A percentile compares a stretch with the other conserved stretches of the same genome.
Conservation (phyloP, 2,113 vertebrate species). For the Irena cyanogastra region DNA sequence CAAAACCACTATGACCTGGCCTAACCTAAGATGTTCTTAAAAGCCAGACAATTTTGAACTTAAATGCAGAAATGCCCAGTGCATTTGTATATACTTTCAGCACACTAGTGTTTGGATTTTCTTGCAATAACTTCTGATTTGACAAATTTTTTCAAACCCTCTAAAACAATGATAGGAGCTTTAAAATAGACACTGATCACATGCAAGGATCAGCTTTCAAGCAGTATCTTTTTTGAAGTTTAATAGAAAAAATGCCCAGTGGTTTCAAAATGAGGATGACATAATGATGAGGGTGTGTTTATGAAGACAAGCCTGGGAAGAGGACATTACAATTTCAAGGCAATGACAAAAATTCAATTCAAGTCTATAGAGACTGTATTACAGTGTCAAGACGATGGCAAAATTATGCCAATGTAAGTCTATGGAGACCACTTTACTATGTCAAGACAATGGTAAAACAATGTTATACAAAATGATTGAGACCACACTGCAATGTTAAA, state of each 20-base stretch:
- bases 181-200: constrained; percentile 51
- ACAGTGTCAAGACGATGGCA: constrained; percentile 77
- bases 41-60: not conserved
- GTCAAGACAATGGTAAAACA: constrained; percentile 77
- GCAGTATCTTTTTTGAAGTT: not conserved
- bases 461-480: constrained; percentile 72
- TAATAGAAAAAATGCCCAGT: constrained; percentile 27
- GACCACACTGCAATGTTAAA: constrained; percentile 75
- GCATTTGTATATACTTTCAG: not conserved
- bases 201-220: constrained; percentile 15
- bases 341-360: constrained; percentile 79
- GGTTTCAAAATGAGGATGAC: constrained; percentile 33
- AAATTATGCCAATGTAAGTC: constrained; percentile 74
- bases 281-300: constrained; percentile 51
- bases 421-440: constrained; percentile 77
- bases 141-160: not conserved
- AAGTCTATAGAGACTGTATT: constrained; percentile 79
- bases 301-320: constrained; percentile 69
- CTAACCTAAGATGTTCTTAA: not conserved
- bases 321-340: constrained; percentile 80
- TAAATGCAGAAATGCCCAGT: not conserved
- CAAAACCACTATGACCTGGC: not conserved
- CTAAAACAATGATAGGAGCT: not conserved
- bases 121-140: not conserved
- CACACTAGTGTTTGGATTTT: not conserved